Evolutionary conservation across 2,797 vertebrate genomes (phyloP), one percentile per base, ranked within the genome.

Genomic region (Sorex maritimensis): DNA sequence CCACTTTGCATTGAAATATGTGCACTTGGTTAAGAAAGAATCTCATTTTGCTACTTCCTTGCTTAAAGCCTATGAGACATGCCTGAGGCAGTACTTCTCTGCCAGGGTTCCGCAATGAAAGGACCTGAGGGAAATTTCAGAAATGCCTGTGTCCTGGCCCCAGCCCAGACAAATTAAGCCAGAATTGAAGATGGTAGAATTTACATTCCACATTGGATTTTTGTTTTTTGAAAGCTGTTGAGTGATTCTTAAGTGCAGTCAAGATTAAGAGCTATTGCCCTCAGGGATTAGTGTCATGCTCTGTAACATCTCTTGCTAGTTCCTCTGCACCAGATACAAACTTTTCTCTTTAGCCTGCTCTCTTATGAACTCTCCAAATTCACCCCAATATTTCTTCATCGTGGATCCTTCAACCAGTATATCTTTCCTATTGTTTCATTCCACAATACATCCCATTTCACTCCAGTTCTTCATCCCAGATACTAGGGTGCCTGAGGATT

Each of bases 151-250:
- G 81, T 44, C 71, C 89, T 65, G 46, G 71, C 78, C 74, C 63
- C 55, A 71, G 26, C 71, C 58, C 88, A 93, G 81, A 41, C 75
- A 88, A 94, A 91, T 81, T 93, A 94, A 91, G 77, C 61, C 81
- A 86, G 55, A 71, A 69, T 67, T 55, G 49, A 30, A 4, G 28
- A n/a, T 15, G 78, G 34, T 85, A 19, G 52, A 93, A 87, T 75
- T 89, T 34, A 41, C 41, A 14, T 41, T 86, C 87, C 12, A n/a
- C 49, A 19, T 0, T 58, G 38, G 72, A 6, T 12, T 30, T 28
- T 69, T 90, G 8, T 30, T 28, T 69, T 90, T 2, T 65, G 69
- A 92, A 90, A 92, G 75, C 81, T 83, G 41, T 55, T 46, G 75
- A 86, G 81, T 13, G n/a, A 75, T 77, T 84, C 92, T 91, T 71